Conservation (phyloP, 2,888 invertebrate genomes). For the Pemphredon lugubris region DNA sequence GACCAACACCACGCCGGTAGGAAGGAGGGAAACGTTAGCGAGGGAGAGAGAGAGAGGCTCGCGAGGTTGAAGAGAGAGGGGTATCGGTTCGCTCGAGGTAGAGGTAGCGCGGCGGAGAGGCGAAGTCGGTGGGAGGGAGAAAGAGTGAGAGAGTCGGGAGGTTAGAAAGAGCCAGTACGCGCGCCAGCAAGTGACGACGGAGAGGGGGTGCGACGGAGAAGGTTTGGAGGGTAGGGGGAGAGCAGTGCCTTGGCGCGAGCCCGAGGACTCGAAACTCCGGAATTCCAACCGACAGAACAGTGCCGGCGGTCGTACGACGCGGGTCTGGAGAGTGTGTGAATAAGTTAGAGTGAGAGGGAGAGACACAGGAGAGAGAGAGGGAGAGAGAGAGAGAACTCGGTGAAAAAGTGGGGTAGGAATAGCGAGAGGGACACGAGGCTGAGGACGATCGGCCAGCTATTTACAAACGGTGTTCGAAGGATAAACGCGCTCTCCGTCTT, state of each 20-base stretch:
- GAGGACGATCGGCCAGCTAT: conserved; percentile 37
- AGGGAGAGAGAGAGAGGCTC: conserved; percentile 20
- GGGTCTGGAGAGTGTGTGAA: conserved; percentile 63
- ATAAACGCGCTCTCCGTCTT: conserved; percentile 27
- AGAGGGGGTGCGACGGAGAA: conserved; percentile 49
- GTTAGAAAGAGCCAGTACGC: conserved; percentile 35
- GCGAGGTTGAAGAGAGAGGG: conserved; percentile 29
- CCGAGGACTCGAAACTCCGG: conserved; percentile 75
- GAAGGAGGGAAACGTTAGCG: conserved; percentile 32
- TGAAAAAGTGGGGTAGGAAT: conserved; percentile 15
- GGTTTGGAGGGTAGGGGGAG: conserved; percentile 56
- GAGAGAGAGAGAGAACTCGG: conserved; percentile 20
- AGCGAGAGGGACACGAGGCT: conserved; percentile 39
- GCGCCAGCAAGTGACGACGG: conserved; percentile 55
- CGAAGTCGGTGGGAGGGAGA: conserved; percentile 29
- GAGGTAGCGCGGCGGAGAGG: conserved; percentile 1
- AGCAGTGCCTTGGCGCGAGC: conserved; percentile 74
- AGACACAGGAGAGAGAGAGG: conserved; percentile 20
- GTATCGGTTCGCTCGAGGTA: not conserved
- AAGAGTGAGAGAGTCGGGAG: conserved; percentile 32
- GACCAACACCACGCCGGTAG: conserved; percentile 25
- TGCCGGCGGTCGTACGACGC: conserved; percentile 74
- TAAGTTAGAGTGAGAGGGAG: conserved; percentile 25
- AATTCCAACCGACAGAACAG: conserved; percentile 78
- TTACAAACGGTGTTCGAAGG: conserved; percentile 48